A percentile compares a stretch with the other conserved stretches of the same genome.
Evolutionary conservation across 2,888 invertebrate species (phyloP).

Genomic region (Cactoblastis cactorum): DNA sequence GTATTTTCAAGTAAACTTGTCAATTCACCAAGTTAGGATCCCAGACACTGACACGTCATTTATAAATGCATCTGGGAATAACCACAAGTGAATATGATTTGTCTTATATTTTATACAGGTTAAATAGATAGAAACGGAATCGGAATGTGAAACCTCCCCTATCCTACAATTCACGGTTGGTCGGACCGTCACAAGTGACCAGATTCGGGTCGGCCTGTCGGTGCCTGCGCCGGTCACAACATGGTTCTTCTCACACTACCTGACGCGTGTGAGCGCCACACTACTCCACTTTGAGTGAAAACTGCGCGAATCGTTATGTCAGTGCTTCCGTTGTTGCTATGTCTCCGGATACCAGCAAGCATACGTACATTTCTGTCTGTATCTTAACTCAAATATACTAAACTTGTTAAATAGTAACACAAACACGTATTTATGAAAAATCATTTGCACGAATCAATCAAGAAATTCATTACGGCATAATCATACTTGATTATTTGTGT

Average conservation of each 20-base stretch:
- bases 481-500: background rate
- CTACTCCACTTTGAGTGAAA: slow-evolving; percentile 48
- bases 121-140: too few species aligned
- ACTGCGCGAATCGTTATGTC: slow-evolving; percentile 10
- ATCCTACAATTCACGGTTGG: slow-evolving; percentile 25
- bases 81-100: too few species aligned
- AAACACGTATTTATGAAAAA: background rate
- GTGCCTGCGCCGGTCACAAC: slow-evolving; percentile 34
- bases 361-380: background rate
- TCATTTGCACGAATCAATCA: background rate
- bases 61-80: too few species aligned
- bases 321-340: slow-evolving; percentile 7
- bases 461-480: background rate
- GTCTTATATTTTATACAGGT: too few species aligned
- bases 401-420: too few species aligned
- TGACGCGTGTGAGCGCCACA: slow-evolving; percentile 49
- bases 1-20: too few species aligned
- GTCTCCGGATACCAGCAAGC: background rate
- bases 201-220: slow-evolving; percentile 21
- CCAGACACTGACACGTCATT: too few species aligned
- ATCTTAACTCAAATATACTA: background rate
- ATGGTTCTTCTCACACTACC: slow-evolving; percentile 58
- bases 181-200: slow-evolving; percentile 11
- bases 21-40: too few species aligned
- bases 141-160: too few species aligned